Evolutionary conservation across 2,113 vertebrate species (phyloP).

Genomic region (Gadus macrocephalus): DNA sequence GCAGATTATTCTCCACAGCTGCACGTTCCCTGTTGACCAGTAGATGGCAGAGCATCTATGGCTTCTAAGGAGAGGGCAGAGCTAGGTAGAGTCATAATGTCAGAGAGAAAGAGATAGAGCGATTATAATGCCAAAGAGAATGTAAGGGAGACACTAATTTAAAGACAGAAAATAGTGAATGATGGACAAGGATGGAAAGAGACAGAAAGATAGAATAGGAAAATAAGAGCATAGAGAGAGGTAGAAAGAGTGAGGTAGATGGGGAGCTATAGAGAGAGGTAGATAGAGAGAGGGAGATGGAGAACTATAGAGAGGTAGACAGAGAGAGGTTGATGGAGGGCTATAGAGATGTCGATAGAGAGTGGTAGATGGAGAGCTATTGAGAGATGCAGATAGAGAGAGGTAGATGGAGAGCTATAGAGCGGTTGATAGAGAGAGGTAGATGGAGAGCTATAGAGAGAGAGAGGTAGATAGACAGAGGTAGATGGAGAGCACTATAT

Average conservation of each 20-base stretch:
- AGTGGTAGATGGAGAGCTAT: neutral
- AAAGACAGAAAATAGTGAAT: too few species aligned
- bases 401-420: neutral
- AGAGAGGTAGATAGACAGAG: conserved; percentile 4
- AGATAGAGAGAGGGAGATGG: neutral
- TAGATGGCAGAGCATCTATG: conserved; percentile 67
- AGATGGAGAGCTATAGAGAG: neutral
- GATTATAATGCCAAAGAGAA: too few species aligned
- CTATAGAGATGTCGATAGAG: too few species aligned
- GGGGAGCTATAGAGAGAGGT: neutral
- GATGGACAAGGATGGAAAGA: too few species aligned
- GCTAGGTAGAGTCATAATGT: neutral
- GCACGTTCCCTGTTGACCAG: conserved; percentile 51
- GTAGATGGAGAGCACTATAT: neutral
- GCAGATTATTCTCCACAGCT: neutral
- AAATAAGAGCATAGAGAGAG: neutral
- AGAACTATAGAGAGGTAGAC: too few species aligned
- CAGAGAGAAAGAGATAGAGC: too few species aligned
- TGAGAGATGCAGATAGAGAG: neutral
- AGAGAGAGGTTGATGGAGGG: too few species aligned
- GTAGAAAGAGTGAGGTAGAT: conserved; percentile 2
- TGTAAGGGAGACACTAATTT: too few species aligned
- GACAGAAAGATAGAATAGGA: neutral
- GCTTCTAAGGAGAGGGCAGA: conserved; percentile 35
- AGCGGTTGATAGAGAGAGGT: conserved; percentile 8